A percentile compares a stretch with the other conserved stretches of the same genome.
These are phyloP conservation scores for Micrastur ruficollis DNA, from an alignment of 2,797 vertebrate genomes.

Conservation along the genomic window DNA sequence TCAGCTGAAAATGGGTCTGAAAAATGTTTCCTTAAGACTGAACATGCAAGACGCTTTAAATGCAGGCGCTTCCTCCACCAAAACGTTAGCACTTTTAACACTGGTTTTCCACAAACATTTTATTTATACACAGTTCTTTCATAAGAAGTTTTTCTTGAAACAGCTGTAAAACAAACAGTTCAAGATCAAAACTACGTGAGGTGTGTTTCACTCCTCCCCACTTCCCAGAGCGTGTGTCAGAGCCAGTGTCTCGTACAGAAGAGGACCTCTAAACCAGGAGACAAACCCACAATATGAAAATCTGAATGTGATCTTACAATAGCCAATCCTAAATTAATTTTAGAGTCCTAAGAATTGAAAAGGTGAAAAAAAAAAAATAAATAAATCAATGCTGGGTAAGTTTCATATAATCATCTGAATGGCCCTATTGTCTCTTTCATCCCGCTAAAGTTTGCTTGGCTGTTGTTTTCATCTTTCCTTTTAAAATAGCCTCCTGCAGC, in stretches of 20 bases:
- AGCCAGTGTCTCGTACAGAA: neutral
- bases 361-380: neutral
- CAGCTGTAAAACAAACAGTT: neutral
- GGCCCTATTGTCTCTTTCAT: neutral
- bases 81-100: neutral
- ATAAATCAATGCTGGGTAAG: neutral
- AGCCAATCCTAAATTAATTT: neutral
- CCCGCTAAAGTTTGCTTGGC: neutral
- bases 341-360: neutral
- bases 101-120: neutral
- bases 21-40: neutral
- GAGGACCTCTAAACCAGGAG: neutral
- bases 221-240: neutral
- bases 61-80: neutral
- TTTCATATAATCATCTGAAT: neutral
- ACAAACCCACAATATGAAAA: neutral
- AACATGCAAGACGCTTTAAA: neutral
- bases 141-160: neutral
- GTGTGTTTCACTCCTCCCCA: neutral
- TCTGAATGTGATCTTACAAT: neutral
- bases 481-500: slow-evolving; percentile 51
- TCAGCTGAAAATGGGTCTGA: neutral
- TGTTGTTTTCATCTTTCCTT: slow-evolving; percentile 33
- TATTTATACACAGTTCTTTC: neutral
- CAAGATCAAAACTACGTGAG: neutral